Percentiles rank a stretch among this genome's conserved stretches.
Evolutionary conservation across 2,888 invertebrate species (phyloP).

Genomic region (Galerucella calmariensis): DNA sequence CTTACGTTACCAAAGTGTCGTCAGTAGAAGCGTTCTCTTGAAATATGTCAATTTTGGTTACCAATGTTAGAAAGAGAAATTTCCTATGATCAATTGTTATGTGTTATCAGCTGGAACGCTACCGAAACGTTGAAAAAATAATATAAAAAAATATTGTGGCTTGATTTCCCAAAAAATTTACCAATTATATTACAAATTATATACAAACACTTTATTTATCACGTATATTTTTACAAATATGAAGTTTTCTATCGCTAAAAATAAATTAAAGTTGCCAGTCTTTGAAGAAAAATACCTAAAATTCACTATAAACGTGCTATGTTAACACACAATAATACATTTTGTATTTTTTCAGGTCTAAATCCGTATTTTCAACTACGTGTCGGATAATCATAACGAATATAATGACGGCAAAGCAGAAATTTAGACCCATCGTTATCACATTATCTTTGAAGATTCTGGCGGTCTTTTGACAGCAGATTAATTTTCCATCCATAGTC

Average conservation of each 20-base stretch:
- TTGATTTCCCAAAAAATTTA: too few relatives aligned
- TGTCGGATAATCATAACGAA: slow-evolving; percentile 35
- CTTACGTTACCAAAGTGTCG: too few relatives aligned
- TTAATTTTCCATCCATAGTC: slow-evolving; percentile 20
- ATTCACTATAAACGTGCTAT: background rate
- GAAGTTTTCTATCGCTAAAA: background rate
- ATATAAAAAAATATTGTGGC: too few relatives aligned
- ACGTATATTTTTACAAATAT: background rate
- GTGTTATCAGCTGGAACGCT: too few relatives aligned
- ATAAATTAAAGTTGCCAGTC: slow-evolving; percentile 7
- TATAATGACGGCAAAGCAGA: slow-evolving; percentile 41
- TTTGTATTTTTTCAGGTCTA: slow-evolving; percentile 38
- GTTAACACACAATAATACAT: slow-evolving; percentile 25
- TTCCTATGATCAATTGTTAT: too few relatives aligned
- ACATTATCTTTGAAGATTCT: slow-evolving; percentile 34
- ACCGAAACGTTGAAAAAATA: too few relatives aligned
- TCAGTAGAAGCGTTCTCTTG: too few relatives aligned
- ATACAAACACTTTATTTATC: background rate
- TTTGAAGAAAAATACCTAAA: background rate
- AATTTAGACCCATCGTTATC: slow-evolving; percentile 35
- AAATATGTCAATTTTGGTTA: too few relatives aligned
- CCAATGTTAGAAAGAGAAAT: too few relatives aligned
- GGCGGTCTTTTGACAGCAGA: slow-evolving; percentile 27
- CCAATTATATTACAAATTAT: too few relatives aligned
- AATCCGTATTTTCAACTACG: slow-evolving; percentile 33